phyloP scores from a whole-genome alignment of 2,797 vertebrate genomes.

The Euthynnus affinis region DNA sequence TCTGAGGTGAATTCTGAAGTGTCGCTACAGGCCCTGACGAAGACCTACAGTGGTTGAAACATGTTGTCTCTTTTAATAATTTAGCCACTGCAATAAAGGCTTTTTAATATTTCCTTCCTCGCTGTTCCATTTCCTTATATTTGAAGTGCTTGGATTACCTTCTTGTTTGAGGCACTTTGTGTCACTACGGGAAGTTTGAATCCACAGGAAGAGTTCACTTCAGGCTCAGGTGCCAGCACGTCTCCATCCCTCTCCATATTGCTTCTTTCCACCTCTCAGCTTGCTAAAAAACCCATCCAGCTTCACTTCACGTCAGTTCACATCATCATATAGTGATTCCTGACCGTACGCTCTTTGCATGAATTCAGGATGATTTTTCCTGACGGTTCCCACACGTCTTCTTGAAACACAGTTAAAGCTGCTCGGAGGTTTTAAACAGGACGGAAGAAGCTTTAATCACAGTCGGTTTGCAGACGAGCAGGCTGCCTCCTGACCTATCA shows the following conservation, averaged over 20 bases:
- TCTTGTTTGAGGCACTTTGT: too few species aligned
- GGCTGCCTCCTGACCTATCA: constrained; percentile 50
- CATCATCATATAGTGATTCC: constrained; percentile 44
- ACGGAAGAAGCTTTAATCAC: constrained; percentile 29
- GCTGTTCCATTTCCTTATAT: too few species aligned
- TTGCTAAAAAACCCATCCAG: constrained; percentile 41
- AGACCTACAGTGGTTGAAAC: too few species aligned
- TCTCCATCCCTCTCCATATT: constrained; percentile 23
- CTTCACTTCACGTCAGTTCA: constrained; percentile 63
- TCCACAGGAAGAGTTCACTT: constrained; percentile 50
- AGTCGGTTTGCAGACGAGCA: constrained; percentile 4
- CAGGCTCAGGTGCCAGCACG: constrained; percentile 57
- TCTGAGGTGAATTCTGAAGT: constrained; percentile 35
- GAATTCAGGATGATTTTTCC: constrained; percentile 9
- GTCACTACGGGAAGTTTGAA: constrained; percentile 19
- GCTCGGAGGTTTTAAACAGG: neutral
- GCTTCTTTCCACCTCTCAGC: constrained; percentile 37
- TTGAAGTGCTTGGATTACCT: too few species aligned
- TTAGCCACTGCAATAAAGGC: too few species aligned
- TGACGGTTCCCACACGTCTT: neutral
- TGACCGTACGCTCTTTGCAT: constrained; percentile 25
- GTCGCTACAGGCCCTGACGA: too few species aligned
- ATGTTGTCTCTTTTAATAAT: too few species aligned
- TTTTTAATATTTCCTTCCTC: too few species aligned
- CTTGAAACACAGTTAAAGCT: constrained; percentile 32